Conservation (phyloP, 2,797 vertebrate genomes). For the Melanotaenia pygmaea region DNA sequence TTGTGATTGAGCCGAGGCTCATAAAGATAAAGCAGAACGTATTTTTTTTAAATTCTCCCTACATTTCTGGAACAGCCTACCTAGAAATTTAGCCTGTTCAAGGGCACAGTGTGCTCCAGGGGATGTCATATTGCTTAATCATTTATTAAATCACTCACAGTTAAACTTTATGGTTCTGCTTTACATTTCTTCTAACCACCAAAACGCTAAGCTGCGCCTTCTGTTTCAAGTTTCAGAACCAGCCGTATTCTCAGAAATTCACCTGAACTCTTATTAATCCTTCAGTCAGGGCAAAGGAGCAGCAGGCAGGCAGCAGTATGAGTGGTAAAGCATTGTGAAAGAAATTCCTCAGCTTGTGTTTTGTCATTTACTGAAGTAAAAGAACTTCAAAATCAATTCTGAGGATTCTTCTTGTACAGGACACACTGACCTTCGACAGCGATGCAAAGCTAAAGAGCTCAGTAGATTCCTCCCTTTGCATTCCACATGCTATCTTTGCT, state of each 20-base stretch:
- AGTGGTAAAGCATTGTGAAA: background rate
- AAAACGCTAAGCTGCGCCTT: constrained; percentile 9
- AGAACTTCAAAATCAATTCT: constrained; percentile 21
- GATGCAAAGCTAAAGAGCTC: constrained; percentile 6
- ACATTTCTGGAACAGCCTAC: background rate
- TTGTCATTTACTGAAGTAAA: constrained; percentile 18
- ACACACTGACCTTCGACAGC: constrained; percentile 34
- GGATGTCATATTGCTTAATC: constrained; percentile 18
- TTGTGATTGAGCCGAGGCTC: constrained; percentile 1
- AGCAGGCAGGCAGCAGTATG: background rate
- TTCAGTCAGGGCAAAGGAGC: no score
- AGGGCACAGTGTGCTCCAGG: constrained; percentile 29
- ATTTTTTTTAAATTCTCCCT: background rate
- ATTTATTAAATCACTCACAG: constrained; percentile 31
- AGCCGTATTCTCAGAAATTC: background rate
- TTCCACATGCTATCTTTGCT: constrained; percentile 56
- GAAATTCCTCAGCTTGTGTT: background rate
- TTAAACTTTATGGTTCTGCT: constrained; percentile 38
- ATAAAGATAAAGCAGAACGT: background rate
- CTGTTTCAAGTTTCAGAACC: background rate
- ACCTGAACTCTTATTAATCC: constrained; percentile 18
- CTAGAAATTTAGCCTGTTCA: constrained; percentile 26
- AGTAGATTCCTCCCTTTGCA: constrained; percentile 51
- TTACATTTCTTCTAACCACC: constrained; percentile 9
- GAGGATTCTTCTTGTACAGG: background rate